Evolutionary conservation across 2,797 vertebrate genomes (phyloP), one percentile per base, ranked within the genome.

Genomic region (Alca torda): DNA sequence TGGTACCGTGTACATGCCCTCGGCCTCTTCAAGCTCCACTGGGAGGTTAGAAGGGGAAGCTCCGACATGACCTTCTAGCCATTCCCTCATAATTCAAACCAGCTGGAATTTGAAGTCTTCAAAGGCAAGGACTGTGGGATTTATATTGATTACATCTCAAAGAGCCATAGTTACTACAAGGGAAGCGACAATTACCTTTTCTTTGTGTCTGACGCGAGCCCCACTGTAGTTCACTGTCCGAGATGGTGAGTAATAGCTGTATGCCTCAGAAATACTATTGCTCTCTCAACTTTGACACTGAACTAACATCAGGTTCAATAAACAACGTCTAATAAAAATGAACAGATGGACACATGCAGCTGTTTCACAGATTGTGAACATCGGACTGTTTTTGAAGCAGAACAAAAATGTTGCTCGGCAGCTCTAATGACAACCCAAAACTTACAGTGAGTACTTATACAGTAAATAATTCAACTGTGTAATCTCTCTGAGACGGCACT

Each of bases 61-160:
- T 77, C 73, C 1, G 3, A 82, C 39, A 21, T 4, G 56, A 91
- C 78, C 68, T 80, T 78, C 37, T 35, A 77, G 81, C 19, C n/a
- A 57, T 72, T 89, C 50, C 75, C 69, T 78, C 50, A 11, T 87
- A 95, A 87, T 85, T 80, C 87, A 91, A 50, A 93, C 31, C 87
- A 94, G 89, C 50, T 77, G 65, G 87, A 96, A 96, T 92, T 31
- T 35, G 41, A 92, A 68, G 30, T 20, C 37, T 89, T 92, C 63
- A 85, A 92, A 95, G 65, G n/a, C 30, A 94, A 78, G 16, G 37
- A 78, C 64, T 20, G 24, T 39, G n/a, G 60, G 75, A 72, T 89
- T 60, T 72, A 28, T 83, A 94, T 17, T 83, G 93, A 94, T 90
- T 45, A 67, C n/a, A 80, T 51, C 65, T 95, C 86, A 82, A 81